phyloP scores from a whole-genome alignment of 2,113 vertebrate species.

The Equus quagga region DNA sequence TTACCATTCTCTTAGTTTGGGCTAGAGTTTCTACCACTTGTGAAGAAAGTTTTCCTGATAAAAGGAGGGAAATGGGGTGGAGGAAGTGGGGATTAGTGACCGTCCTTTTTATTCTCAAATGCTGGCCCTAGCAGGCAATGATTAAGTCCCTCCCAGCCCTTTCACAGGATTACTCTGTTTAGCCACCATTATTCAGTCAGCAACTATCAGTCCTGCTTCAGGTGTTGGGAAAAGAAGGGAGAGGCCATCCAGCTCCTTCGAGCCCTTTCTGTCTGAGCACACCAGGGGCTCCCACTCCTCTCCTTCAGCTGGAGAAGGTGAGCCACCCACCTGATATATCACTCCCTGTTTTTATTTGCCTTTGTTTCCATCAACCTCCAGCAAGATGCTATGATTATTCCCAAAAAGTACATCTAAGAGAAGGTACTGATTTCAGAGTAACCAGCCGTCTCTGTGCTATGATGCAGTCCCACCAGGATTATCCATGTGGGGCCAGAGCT shows the following conservation, averaged over 20 bases:
- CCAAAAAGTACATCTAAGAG: background rate
- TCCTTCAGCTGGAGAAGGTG: background rate
- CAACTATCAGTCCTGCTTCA: background rate
- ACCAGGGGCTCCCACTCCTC: background rate
- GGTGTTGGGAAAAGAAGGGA: background rate
- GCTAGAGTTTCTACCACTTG: background rate
- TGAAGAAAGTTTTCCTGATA: background rate
- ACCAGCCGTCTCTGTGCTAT: background rate
- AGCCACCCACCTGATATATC: background rate
- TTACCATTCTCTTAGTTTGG: background rate
- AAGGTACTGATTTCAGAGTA: background rate
- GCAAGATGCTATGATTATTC: background rate
- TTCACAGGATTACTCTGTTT: background rate
- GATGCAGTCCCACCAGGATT: background rate
- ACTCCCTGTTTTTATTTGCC: background rate
- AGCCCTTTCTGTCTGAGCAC: background rate
- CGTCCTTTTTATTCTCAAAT: background rate
- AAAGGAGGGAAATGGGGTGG: background rate
- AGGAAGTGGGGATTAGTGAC: background rate
- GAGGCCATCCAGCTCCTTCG: background rate
- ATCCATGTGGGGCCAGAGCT: background rate
- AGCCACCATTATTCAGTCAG: background rate
- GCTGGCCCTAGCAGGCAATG: background rate
- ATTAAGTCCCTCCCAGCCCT: background rate
- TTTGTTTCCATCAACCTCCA: background rate